Percentiles rank a stretch among this genome's conserved stretches.
These are phyloP conservation scores for Microcebus jonahi DNA, from an alignment of 2,113 vertebrate genomes.

Conservation along the genomic window DNA sequence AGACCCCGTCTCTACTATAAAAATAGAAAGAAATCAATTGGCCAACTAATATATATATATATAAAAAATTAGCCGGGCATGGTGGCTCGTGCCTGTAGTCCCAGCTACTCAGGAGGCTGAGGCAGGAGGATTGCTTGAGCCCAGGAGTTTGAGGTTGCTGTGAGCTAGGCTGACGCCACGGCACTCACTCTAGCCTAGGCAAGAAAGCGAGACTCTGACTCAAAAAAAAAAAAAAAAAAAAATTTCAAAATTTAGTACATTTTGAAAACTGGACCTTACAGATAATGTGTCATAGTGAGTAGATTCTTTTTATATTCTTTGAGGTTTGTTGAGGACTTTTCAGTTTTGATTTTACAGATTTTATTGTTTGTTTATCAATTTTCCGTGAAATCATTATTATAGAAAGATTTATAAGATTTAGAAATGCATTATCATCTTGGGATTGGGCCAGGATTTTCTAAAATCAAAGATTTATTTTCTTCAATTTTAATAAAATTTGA, in stretches of 20 bases:
- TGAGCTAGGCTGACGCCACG: too few relatives aligned
- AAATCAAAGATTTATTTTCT: neutral
- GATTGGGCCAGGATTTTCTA: neutral
- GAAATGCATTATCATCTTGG: neutral
- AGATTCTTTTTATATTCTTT: neutral
- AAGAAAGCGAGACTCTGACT: too few relatives aligned
- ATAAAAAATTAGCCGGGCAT: too few relatives aligned
- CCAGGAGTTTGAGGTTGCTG: too few relatives aligned
- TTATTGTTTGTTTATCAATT: conserved; percentile 1
- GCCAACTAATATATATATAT: too few relatives aligned
- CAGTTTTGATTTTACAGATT: neutral
- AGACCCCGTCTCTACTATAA: too few relatives aligned
- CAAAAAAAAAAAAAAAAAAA: too few relatives aligned
- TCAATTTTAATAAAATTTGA: neutral
- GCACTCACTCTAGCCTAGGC: too few relatives aligned
- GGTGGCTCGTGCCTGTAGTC: too few relatives aligned
- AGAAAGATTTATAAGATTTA: neutral
- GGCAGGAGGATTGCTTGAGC: too few relatives aligned
- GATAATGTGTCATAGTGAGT: neutral
- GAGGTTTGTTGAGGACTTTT: neutral
- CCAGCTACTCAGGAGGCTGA: too few relatives aligned
- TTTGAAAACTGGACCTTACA: conserved; percentile 22
- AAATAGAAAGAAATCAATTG: too few relatives aligned
- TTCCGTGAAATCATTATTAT: neutral
- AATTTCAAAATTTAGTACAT: neutral